Evolutionary conservation across 2,113 vertebrate species (phyloP), one percentile per base, ranked within the genome.

Genomic region (Sprattus sprattus): DNA sequence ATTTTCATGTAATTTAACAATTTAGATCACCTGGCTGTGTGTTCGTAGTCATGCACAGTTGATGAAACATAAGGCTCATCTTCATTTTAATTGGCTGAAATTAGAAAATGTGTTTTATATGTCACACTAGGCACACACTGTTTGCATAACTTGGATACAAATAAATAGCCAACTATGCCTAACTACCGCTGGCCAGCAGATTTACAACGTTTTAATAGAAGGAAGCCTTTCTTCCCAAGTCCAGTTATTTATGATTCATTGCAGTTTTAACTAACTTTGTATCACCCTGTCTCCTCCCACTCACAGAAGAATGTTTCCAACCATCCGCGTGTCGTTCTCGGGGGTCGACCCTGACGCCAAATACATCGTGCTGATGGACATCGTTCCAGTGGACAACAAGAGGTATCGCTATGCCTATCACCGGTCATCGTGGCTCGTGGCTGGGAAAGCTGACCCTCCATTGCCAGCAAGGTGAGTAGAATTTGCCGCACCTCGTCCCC

Each of bases 351-450:
- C 97, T n/a, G 98, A 99, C 90, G 97, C 97, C 71, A 98, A 98
- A 87, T 99, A 99, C 90, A 99, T 99, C 46, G 98, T 99, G 44
- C 91, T 99, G 90, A 99, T 99, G 98, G 98, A 99, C 93, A 98
- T 99, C 25, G 98, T 99, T 84, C 97, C 98, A 0, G 98, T 99
- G 92, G 98, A 99, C 94, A 99, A 99, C 92, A 99, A 99, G 93
- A 95, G 98, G 87, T 99, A 99, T 67, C 95, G 98, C 88, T 99
- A 99, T 57, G 98, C 98, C 83, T 99, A 99, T 90, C 98, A 99
- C 93, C 96, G 98, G 87, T 99, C 98, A 84, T 99, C 98, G 18
- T 99, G 98, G 98, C 93, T 99, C 89, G 98, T 99, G 89, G 98
- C 98, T 47, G 98, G 98, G 82, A 99, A 99, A 91, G 98, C 98